phyloP scores from a whole-genome alignment of 1,140 invertebrate genomes.

The Wiebesia pumilae region DNA sequence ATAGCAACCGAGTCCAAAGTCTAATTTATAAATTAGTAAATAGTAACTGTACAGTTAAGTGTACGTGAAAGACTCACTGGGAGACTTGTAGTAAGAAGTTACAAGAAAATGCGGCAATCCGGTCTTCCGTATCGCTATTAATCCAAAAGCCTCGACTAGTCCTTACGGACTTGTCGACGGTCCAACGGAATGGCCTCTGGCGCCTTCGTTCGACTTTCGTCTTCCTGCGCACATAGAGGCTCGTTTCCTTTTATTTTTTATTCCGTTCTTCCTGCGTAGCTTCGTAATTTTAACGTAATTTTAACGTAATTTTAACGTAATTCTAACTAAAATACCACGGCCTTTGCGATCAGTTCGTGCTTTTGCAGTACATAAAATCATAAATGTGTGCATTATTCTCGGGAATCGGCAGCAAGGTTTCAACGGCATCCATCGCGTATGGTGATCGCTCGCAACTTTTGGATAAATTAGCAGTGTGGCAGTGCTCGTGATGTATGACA shows the following conservation, averaged over 20 bases:
- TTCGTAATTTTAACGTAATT: conserved; percentile 19
- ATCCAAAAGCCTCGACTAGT: conserved; percentile 15
- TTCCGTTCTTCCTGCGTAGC: neutral
- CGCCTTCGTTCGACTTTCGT: neutral
- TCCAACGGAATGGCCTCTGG: conserved; percentile 10
- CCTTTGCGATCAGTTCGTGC: neutral
- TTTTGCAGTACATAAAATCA: neutral
- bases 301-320: too few relatives aligned
- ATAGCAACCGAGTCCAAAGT: neutral
- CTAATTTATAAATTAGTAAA: conserved; percentile 17
- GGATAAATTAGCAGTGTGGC: neutral
- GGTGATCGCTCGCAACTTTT: neutral
- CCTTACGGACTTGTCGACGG: conserved; percentile 12
- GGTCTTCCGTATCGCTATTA: conserved; percentile 12
- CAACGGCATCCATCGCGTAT: neutral
- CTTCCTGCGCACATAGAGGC: neutral
- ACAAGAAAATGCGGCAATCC: neutral
- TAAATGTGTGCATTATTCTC: neutral
- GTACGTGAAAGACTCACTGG: neutral
- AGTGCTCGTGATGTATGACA: conserved; percentile 2
- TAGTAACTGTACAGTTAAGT: neutral
- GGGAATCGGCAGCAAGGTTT: neutral
- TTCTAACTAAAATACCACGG: conserved; percentile 1
- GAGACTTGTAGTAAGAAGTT: neutral
- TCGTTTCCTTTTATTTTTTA: neutral